phyloP scores from a whole-genome alignment of 2,888 invertebrate species.

The Xestia xanthographa region DNA sequence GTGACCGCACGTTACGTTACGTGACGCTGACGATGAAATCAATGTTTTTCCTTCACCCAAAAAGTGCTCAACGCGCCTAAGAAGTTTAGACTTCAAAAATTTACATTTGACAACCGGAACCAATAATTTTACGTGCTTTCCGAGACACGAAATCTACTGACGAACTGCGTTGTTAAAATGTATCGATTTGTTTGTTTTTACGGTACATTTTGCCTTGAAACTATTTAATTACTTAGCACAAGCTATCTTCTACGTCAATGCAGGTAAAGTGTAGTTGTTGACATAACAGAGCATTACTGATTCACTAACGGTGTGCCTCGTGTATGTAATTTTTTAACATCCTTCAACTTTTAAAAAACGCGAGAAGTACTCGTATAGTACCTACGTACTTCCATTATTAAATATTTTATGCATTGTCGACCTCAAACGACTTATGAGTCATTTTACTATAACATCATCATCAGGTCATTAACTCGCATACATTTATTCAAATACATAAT shows the following conservation, averaged over 20 bases:
- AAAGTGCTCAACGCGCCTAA: no score
- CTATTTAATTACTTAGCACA: constrained; percentile 23
- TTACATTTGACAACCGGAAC: background rate
- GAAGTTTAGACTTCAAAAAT: no score
- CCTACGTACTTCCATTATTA: background rate
- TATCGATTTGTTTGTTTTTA: constrained; percentile 29
- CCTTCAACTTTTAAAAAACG: constrained; percentile 6
- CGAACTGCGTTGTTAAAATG: background rate
- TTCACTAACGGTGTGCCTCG: background rate
- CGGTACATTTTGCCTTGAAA: constrained; percentile 9
- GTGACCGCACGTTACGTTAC: no score
- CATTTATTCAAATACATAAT: no score
- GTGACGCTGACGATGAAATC: no score
- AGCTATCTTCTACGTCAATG: constrained; percentile 43
- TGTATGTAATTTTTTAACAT: constrained; percentile 20
- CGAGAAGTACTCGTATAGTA: background rate
- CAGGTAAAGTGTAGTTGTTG: constrained; percentile 23
- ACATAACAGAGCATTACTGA: background rate
- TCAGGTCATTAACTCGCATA: no score
- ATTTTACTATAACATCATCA: no score
- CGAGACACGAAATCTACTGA: background rate
- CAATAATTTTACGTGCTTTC: background rate
- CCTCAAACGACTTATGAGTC: no score
- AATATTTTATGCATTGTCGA: background rate
- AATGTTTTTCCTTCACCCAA: no score